Evolutionary conservation across 2,888 invertebrate species (phyloP), one percentile per base, ranked within the genome.

Genomic region (Himalopsyche japonica): DNA sequence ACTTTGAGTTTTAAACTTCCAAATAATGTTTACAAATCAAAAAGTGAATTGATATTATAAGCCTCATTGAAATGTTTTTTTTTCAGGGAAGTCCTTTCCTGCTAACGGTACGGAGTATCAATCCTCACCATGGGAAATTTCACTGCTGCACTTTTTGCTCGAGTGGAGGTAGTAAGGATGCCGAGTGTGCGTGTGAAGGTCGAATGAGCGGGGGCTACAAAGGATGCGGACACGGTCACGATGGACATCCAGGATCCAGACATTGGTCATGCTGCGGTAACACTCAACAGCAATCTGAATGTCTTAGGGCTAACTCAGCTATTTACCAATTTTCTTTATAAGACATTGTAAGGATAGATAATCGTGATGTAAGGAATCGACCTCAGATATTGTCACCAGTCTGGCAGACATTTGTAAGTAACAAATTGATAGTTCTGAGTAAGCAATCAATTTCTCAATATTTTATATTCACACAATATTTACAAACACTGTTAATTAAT

Each of bases 211-310:
- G 95, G 87, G 93, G 93, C 10, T 95, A 94, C 87, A 93, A 92
- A 91, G 96, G 96, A 12, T 97, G 96, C 88, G 96, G 96, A 0
- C 96, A 97, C 91, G 96, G 96, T 1, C 96, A 96, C 90, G 91
- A 93, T 79, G 96, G 96, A 64, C 96, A 96, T 92, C 96, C 96
- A 48, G 96, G 96, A 84, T 90, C 94, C 86, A 92, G 95, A 12
- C 96, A 97, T 91, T 97, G 97, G 96, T 96, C 96, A 77, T 97
- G 97, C 89, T 97, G 96, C 90, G 96, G 95, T 86, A 92, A 91
- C 90, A 92, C 94, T 84, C 89, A 92, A 76, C 94, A 94, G 88
- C 93, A 93, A 89, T 94, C 94, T 0, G 93, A 94, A 88, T 95
- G 95, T 90, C 90, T 90, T 82, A 90, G 91, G 76, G 90, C 91